Conservation (phyloP, 2,888 invertebrate species). For the Tanytarsus gracilentus region DNA sequence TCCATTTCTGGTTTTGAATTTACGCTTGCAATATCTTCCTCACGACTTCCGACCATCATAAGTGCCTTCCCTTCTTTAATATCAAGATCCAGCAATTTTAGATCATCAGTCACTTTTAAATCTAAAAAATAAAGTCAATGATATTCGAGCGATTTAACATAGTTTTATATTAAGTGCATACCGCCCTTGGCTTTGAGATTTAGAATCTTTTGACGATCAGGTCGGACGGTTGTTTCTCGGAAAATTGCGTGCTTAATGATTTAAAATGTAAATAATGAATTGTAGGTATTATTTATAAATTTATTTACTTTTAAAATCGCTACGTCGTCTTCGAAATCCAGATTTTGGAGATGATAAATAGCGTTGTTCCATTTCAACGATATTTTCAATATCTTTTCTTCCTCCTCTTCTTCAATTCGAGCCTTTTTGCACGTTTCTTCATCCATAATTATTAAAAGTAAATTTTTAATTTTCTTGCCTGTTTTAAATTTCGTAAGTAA, state of each 20-base stretch:
- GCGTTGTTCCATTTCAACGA: constrained; percentile 8
- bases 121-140: neutral
- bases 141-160: neutral
- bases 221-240: constrained; percentile 79
- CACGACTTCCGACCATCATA: constrained; percentile 95
- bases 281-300: neutral
- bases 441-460: too few species aligned
- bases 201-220: constrained; percentile 87
- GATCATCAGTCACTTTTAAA: neutral
- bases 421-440: too few species aligned
- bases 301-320: neutral
- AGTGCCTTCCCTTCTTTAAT: constrained; percentile 41
- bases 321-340: constrained; percentile 8
- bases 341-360: neutral
- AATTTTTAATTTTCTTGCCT: too few species aligned
- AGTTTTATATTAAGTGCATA: constrained; percentile 29
- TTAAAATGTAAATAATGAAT: constrained; percentile 26
- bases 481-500: too few species aligned
- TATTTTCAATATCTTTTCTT: neutral
- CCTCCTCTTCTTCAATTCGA: neutral
- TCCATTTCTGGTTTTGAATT: constrained; percentile 72
- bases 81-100: constrained; percentile 14
- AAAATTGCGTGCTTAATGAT: constrained; percentile 73
- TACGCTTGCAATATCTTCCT: constrained; percentile 81
- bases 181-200: constrained; percentile 87